phyloP scores from a whole-genome alignment of 30 jellyfish, hydroid and myxozoan species.

The Cassiopea andromeda region DNA sequence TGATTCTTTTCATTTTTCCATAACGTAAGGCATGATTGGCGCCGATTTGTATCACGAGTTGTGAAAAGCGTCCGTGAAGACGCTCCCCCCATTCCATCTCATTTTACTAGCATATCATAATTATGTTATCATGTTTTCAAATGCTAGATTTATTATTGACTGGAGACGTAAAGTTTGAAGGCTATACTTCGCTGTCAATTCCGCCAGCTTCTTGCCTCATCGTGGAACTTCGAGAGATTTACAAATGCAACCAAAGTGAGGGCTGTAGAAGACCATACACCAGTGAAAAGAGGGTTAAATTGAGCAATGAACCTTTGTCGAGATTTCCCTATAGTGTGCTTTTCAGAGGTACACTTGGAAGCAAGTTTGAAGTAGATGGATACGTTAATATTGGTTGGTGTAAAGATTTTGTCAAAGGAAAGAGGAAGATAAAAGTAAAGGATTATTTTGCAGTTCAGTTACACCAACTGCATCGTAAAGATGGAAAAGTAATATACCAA shows the following conservation, averaged over 20 bases:
- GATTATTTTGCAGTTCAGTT: slow-evolving; percentile 9
- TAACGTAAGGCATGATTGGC: too few relatives aligned
- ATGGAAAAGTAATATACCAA: neutral
- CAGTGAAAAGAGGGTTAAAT: slow-evolving; percentile 17
- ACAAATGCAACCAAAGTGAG: slow-evolving; percentile 13
- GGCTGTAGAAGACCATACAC: slow-evolving; percentile 29
- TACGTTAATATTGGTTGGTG: slow-evolving; percentile 60
- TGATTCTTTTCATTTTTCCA: too few relatives aligned
- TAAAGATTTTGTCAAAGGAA: slow-evolving; percentile 58
- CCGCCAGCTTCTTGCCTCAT: slow-evolving; percentile 41
- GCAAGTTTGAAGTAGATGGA: slow-evolving; percentile 17
- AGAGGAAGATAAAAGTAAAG: neutral
- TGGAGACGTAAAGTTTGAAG: slow-evolving; percentile 16
- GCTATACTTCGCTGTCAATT: neutral
- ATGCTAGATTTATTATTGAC: slow-evolving; percentile 9
- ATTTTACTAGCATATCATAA: neutral
- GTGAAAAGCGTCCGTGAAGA: too few relatives aligned
- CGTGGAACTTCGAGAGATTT: slow-evolving; percentile 14
- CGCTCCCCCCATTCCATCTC: too few relatives aligned
- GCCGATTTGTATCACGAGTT: too few relatives aligned
- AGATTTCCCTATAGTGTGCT: slow-evolving; percentile 1
- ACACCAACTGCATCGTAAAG: neutral
- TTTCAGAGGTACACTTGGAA: slow-evolving; percentile 20
- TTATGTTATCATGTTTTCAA: neutral
- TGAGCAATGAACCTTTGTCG: neutral